phyloP scores from a whole-genome alignment of 2,113 vertebrate genomes.

The Tupaia chinensis region DNA sequence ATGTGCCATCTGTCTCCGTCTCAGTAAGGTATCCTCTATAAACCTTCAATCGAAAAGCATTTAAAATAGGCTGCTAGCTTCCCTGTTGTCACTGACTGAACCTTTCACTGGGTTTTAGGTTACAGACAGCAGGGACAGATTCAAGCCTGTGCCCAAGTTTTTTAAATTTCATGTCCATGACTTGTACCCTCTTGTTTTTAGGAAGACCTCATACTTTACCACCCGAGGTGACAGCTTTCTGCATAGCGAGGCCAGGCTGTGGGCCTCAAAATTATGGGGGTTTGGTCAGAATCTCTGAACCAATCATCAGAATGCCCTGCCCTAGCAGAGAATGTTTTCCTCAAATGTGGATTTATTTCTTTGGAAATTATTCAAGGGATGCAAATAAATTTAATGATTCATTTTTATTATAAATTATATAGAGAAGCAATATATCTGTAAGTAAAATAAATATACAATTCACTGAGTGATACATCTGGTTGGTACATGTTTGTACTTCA shows the following conservation, averaged over 20 bases:
- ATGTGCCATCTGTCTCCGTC: no score
- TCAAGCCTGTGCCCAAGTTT: neutral
- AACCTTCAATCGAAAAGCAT: neutral
- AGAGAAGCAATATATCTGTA: neutral
- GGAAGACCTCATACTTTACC: neutral
- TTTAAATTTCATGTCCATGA: neutral
- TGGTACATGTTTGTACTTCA: no score
- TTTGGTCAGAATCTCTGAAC: neutral
- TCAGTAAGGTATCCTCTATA: neutral
- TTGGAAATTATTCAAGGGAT: neutral
- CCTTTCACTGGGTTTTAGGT: neutral
- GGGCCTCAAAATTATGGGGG: neutral
- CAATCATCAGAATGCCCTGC: neutral
- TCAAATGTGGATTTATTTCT: neutral
- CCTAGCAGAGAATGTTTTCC: neutral
- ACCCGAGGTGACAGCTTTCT: neutral
- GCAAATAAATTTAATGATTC: neutral
- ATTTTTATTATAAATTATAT: constrained; percentile 7
- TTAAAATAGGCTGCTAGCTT: neutral
- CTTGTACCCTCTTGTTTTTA: neutral
- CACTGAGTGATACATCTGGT: neutral
- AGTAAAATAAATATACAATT: neutral
- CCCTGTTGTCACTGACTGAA: neutral
- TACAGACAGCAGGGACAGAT: neutral
- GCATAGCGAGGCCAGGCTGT: neutral